phyloP scores from a whole-genome alignment of 2,797 vertebrate genomes.

The Scolopax bukidnonensis region DNA sequence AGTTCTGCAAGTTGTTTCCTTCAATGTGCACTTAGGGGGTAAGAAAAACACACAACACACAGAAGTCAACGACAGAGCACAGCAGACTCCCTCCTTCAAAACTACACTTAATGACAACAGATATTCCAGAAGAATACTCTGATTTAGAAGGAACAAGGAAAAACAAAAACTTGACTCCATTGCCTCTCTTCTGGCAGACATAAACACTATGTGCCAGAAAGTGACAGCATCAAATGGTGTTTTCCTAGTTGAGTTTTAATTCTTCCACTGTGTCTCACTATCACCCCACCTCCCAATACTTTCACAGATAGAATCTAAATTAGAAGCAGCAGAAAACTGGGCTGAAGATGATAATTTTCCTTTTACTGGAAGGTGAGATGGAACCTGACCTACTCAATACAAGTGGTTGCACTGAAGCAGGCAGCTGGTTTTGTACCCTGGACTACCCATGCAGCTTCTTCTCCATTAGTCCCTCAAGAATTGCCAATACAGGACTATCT shows the following conservation, averaged over 20 bases:
- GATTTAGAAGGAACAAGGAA: background rate
- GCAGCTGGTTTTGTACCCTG: background rate
- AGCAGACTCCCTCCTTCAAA: background rate
- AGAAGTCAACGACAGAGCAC: background rate
- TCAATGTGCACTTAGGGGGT: rapidly evolving
- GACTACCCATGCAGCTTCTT: background rate
- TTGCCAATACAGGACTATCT: background rate
- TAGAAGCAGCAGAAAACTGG: background rate
- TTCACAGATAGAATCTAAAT: background rate
- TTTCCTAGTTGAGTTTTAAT: background rate
- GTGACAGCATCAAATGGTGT: background rate
- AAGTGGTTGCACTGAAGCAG: background rate
- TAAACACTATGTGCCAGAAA: background rate
- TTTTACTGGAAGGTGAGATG: background rate
- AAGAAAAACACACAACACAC: background rate
- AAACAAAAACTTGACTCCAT: background rate
- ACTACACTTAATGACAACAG: background rate
- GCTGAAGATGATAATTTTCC: background rate
- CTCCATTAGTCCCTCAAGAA: background rate
- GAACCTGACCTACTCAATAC: background rate
- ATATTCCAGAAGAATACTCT: background rate
- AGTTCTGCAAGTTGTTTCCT: background rate
- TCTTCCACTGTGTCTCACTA: background rate
- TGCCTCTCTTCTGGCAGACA: background rate
- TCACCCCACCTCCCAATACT: background rate